These are phyloP conservation scores for Drosophila differens DNA, from an alignment of 2,888 invertebrate species.

Conservation along the genomic window DNA sequence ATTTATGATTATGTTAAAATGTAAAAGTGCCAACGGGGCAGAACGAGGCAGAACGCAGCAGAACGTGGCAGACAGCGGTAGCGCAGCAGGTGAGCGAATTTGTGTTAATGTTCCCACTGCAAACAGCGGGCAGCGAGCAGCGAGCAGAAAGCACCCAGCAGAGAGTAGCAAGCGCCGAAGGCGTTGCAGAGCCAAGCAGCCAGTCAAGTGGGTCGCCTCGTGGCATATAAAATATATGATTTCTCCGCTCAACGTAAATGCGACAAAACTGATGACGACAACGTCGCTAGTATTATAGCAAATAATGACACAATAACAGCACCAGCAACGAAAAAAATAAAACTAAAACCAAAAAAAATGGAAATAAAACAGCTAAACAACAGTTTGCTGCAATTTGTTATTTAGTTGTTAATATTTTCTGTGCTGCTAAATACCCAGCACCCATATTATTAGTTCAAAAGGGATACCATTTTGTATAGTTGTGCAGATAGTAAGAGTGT, in stretches of 20 bases:
- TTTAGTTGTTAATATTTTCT: neutral
- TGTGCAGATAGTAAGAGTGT: neutral
- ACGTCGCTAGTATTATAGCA: conserved; percentile 67
- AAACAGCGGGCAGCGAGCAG: conserved; percentile 24
- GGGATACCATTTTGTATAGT: neutral
- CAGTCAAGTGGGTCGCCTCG: conserved; percentile 27
- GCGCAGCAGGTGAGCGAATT: conserved; percentile 75
- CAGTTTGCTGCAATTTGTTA: conserved; percentile 60
- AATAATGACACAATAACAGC: conserved; percentile 61
- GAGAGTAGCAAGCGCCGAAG: conserved; percentile 10
- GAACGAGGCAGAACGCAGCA: conserved; percentile 8
- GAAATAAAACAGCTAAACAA: conserved; percentile 58
- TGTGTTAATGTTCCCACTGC: conserved; percentile 70
- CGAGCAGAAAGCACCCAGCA: conserved; percentile 18
- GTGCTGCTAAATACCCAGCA: conserved; percentile 19
- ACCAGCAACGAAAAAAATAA: conserved; percentile 26
- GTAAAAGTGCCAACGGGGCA: conserved; percentile 72
- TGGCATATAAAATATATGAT: conserved; percentile 65
- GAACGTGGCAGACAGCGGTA: conserved; percentile 15
- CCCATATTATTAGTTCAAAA: neutral
- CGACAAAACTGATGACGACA: conserved; percentile 75
- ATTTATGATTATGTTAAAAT: conserved; percentile 81
- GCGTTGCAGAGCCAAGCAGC: conserved; percentile 19
- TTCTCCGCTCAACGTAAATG: conserved; percentile 61
- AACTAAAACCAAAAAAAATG: conserved; percentile 8